These are phyloP conservation scores for Zaprionus obscuricornis DNA, from an alignment of 2,888 invertebrate genomes.

Conservation along the genomic window DNA sequence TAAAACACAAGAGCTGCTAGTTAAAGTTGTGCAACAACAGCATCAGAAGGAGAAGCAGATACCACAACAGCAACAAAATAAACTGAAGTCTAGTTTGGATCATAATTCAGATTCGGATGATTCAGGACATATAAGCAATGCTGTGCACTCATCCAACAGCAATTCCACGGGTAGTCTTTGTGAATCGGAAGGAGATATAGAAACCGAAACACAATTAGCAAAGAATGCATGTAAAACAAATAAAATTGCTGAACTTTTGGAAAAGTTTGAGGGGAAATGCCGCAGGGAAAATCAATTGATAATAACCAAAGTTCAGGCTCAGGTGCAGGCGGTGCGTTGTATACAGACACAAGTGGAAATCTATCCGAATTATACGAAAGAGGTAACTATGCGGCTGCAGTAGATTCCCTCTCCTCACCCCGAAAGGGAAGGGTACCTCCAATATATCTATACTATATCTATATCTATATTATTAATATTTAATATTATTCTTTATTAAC, in stretches of 20 bases:
- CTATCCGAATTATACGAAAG: constrained; percentile 83
- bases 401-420: constrained; percentile 35
- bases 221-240: constrained; percentile 50
- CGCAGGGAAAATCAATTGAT: constrained; percentile 45
- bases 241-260: constrained; percentile 78
- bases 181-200: constrained; percentile 62
- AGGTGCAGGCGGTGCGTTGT: constrained; percentile 80
- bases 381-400: constrained; percentile 83
- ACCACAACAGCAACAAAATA: constrained; percentile 1
- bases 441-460: constrained; percentile 29
- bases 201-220: constrained; percentile 12
- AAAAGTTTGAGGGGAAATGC: constrained; percentile 78
- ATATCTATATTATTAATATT: constrained; percentile 26
- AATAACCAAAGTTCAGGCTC: constrained; percentile 69
- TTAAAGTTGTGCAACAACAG: constrained; percentile 74
- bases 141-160: constrained; percentile 55
- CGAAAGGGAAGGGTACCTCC: no score
- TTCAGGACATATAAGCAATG: constrained; percentile 91
- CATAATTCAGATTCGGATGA: constrained; percentile 87
- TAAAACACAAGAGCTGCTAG: constrained; percentile 80
- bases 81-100: constrained; percentile 24
- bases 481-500: constrained; percentile 59
- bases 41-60: constrained; percentile 7
- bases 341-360: constrained; percentile 82
- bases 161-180: constrained; percentile 65